Evolutionary conservation across 2,113 vertebrate species (phyloP).

Genomic region (Triplophysa tibetana): DNA sequence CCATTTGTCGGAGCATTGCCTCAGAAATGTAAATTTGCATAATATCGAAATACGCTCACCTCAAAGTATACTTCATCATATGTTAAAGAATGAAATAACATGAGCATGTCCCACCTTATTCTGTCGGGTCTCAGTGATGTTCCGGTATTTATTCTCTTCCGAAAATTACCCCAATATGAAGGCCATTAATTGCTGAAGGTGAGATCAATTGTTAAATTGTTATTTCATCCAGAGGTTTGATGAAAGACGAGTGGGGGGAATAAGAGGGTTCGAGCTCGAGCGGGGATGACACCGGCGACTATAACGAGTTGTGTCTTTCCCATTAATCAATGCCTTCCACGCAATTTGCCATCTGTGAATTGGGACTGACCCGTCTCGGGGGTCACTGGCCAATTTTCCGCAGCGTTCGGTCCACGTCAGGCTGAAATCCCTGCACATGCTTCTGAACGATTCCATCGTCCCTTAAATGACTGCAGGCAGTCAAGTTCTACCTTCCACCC

Average conservation of each 20-base stretch:
- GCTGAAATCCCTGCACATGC: constrained; percentile 66
- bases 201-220: constrained; percentile 69
- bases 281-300: constrained; percentile 65
- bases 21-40: background rate
- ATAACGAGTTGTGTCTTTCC: constrained; percentile 75
- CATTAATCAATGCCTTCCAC: constrained; percentile 83
- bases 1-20: background rate
- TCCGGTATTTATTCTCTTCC: constrained; percentile 54
- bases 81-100: constrained; percentile 36
- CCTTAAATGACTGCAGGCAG: constrained; percentile 24
- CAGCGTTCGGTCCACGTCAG: constrained; percentile 65
- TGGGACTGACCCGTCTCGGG: constrained; percentile 74
- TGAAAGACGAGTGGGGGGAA: constrained; percentile 37
- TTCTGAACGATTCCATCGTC: constrained; percentile 71
- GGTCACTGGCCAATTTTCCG: constrained; percentile 77
- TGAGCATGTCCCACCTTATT: constrained; percentile 38
- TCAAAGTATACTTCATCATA: background rate
- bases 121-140: constrained; percentile 45
- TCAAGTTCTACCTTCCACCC: background rate
- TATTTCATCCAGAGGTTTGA: constrained; percentile 68
- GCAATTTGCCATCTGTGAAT: constrained; percentile 78
- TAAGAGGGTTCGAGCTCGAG: constrained; percentile 36
- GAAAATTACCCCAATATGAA: constrained; percentile 62
- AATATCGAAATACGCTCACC: too few relatives aligned
- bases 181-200: constrained; percentile 66